phyloP scores from a whole-genome alignment of 1,140 invertebrate genomes.

The Coelopa frigida region DNA sequence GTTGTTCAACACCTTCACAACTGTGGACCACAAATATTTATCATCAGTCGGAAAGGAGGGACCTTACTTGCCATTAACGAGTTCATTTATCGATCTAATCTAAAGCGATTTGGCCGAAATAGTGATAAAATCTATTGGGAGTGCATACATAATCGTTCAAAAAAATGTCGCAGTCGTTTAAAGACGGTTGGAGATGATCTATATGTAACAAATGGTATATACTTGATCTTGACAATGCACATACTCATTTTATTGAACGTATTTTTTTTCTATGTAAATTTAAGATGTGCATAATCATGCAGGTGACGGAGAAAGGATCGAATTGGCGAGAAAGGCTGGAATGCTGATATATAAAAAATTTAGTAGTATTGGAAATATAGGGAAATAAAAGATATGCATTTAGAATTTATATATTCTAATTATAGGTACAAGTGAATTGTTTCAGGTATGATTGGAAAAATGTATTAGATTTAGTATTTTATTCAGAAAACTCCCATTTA shows the following conservation, averaged over 20 bases:
- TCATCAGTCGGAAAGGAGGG: slow-evolving; percentile 42
- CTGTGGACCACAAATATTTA: slow-evolving; percentile 37
- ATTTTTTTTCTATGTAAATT: slow-evolving; percentile 4
- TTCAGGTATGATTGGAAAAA: too few species aligned
- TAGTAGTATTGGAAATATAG: slow-evolving; percentile 21
- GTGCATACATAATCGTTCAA: slow-evolving; percentile 40
- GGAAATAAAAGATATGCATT: too few species aligned
- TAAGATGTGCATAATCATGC: slow-evolving; percentile 40
- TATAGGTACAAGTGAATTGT: too few species aligned
- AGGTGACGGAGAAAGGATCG: slow-evolving; percentile 32
- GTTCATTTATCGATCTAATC: slow-evolving; percentile 42
- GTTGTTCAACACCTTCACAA: slow-evolving; percentile 37
- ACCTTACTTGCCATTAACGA: slow-evolving; percentile 38
- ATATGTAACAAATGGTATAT: slow-evolving; percentile 41
- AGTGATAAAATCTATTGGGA: slow-evolving; percentile 42
- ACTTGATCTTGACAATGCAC: neutral
- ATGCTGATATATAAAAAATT: slow-evolving; percentile 38
- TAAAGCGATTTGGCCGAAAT: slow-evolving; percentile 35
- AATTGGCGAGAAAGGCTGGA: slow-evolving; percentile 25
- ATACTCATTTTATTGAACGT: slow-evolving; percentile 1
- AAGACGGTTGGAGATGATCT: slow-evolving; percentile 43
- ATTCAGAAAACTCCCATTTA: too few species aligned
- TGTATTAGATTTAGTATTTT: too few species aligned
- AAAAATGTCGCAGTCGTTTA: slow-evolving; percentile 39
- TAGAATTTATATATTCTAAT: too few species aligned